These are phyloP conservation scores for Tineola bisselliella DNA, from an alignment of 2,888 invertebrate genomes.

Conservation along the genomic window DNA sequence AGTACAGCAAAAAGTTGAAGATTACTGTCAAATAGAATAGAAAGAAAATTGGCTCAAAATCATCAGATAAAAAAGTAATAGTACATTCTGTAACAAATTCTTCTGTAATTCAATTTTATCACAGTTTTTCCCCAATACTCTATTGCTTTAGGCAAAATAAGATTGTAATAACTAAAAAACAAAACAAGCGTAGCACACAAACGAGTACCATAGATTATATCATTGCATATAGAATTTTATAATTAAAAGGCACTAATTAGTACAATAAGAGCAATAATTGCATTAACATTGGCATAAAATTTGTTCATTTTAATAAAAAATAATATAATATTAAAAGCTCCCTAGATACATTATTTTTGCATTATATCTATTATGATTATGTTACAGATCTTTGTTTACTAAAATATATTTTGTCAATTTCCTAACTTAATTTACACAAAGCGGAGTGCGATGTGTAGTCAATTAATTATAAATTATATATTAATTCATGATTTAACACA, in stretches of 20 bases:
- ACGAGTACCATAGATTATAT: not conserved
- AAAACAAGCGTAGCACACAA: not conserved
- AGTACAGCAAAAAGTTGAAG: not conserved
- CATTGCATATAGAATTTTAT: not conserved
- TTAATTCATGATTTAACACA: not conserved
- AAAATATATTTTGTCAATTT: not conserved
- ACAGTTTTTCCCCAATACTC: not conserved
- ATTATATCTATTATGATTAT: not conserved
- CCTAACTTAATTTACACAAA: not conserved
- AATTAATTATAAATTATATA: not conserved
- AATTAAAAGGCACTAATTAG: not conserved
- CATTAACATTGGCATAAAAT: not conserved
- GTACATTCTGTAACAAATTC: not conserved
- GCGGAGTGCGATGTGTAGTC: not conserved
- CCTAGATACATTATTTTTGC: too few relatives aligned
- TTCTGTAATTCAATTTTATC: not conserved
- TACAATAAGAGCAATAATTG: not conserved
- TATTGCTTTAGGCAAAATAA: not conserved
- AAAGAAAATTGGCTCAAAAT: constrained; percentile 6
- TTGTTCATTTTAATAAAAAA: not conserved
- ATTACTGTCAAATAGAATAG: not conserved
- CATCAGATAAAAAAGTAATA: not conserved
- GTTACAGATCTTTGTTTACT: not conserved
- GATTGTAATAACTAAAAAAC: not conserved
- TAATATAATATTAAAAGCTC: too few relatives aligned